phyloP scores from a whole-genome alignment of 2,888 invertebrate genomes.

The Parochlus steinenii region DNA sequence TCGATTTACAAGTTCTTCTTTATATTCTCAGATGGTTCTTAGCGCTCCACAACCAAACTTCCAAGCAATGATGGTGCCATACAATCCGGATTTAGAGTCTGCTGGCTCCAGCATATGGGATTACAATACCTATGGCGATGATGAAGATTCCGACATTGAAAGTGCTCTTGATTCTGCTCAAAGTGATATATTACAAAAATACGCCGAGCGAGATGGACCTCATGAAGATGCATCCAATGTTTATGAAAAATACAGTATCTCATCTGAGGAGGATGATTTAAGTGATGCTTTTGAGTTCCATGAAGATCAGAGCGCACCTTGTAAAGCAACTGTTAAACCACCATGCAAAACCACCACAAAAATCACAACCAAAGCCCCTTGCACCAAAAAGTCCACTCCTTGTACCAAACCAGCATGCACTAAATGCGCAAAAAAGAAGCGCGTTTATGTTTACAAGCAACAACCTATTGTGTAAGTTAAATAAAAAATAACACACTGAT shows the following conservation, averaged over 20 bases:
- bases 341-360: neutral
- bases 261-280: constrained; percentile 1
- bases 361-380: neutral
- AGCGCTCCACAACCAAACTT: no score
- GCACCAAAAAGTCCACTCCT: no score
- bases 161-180: neutral
- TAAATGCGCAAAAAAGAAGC: constrained; percentile 6
- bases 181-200: constrained; percentile 2
- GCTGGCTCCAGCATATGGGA: no score
- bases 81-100: no score
- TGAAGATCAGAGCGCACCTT: neutral
- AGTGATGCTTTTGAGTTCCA: neutral
- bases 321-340: no score
- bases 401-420: no score
- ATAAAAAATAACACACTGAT: no score
- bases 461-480: constrained; percentile 11
- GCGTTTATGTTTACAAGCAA: constrained; percentile 12
- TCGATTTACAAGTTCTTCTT: no score
- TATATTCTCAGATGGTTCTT: no score
- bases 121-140: no score
- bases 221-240: neutral
- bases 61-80: no score
- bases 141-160: neutral
- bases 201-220: constrained; percentile 4
- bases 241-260: constrained; percentile 6